Evolutionary conservation across 2,797 vertebrate species (phyloP).

Genomic region (Propithecus deckenii): DNA sequence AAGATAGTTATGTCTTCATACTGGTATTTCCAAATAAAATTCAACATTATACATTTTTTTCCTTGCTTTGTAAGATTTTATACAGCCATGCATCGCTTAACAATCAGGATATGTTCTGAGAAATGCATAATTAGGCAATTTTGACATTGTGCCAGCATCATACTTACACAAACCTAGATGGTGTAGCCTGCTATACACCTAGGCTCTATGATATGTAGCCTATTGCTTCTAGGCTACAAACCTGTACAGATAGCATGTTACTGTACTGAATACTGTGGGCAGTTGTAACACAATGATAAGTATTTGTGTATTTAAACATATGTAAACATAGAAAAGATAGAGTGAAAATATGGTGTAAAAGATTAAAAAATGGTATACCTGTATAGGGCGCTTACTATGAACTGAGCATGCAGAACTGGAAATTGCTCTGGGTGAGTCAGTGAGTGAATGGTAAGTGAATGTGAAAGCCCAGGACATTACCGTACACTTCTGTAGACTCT

Average conservation of each 20-base stretch:
- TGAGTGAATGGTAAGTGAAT: not conserved
- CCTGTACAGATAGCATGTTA: not conserved
- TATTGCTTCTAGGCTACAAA: not conserved
- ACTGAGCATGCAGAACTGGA: not conserved
- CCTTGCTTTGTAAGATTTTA: not conserved
- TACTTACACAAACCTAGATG: not conserved
- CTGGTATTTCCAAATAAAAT: not conserved
- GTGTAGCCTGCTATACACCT: not conserved
- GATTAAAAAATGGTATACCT: not conserved
- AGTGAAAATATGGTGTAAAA: not conserved
- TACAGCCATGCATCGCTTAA: not conserved
- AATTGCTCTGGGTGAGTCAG: not conserved
- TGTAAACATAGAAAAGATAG: not conserved
- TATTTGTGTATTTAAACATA: not conserved
- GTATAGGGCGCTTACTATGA: not conserved
- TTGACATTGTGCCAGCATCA: not conserved
- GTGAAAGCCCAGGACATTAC: too few relatives aligned
- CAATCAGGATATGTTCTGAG: not conserved
- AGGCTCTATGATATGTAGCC: not conserved
- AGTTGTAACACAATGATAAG: not conserved
- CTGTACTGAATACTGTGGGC: not conserved
- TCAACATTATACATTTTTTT: not conserved
- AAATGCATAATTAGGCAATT: not conserved
- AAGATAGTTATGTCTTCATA: not conserved
- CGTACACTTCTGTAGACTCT: not conserved